Percentiles rank a stretch among this genome's conserved stretches.
phyloP scores from a whole-genome alignment of 2,888 invertebrate genomes.

The Diplazon laetatorius region DNA sequence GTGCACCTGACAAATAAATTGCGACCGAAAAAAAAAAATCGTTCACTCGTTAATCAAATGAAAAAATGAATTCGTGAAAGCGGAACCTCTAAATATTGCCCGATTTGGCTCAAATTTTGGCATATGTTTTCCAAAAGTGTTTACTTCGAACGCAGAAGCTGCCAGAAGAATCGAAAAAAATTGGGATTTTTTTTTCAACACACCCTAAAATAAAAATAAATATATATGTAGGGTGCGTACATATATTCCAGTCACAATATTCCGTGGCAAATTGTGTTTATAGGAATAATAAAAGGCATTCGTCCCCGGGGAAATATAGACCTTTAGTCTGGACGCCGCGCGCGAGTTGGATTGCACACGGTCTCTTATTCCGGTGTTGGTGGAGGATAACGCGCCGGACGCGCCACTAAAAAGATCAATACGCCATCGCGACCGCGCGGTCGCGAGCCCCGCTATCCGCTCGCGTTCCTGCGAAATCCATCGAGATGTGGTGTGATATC shows the following conservation, averaged over 20 bases:
- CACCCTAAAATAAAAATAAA: no score
- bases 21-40: no score
- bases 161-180: no score
- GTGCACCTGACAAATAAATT: no score
- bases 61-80: no score
- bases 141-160: no score
- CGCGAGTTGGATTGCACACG: constrained; percentile 73
- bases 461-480: constrained; percentile 70
- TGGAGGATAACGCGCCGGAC: constrained; percentile 75
- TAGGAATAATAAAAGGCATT: constrained; percentile 82
- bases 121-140: no score
- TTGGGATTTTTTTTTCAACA: no score
- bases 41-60: no score
- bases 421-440: constrained; percentile 78
- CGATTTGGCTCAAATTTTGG: no score
- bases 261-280: constrained; percentile 81
- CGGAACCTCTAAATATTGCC: no score
- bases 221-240: no score
- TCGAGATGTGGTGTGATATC: constrained; percentile 31
- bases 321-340: constrained; percentile 78
- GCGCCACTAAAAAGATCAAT: constrained; percentile 82
- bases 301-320: constrained; percentile 82
- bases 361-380: constrained; percentile 63
- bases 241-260: constrained; percentile 75
- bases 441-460: constrained; percentile 25